A percentile compares a stretch with the other conserved stretches of the same genome.
Conservation (phyloP, 2,113 vertebrate species). For the Protobothrops mucrosquamatus region DNA sequence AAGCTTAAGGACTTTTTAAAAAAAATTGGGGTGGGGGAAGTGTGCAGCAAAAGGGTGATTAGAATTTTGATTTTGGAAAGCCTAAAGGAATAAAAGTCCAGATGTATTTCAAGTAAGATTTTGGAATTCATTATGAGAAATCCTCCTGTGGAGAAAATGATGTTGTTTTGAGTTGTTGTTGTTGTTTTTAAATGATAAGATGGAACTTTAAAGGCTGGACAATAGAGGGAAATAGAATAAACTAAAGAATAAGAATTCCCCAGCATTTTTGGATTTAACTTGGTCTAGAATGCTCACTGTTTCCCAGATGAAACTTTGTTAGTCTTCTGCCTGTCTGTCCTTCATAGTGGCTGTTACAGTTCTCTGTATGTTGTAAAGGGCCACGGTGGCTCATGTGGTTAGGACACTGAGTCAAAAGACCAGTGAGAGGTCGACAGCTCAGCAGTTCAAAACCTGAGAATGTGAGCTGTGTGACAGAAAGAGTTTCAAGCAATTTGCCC, state of each 20-base stretch:
- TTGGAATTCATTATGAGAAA: not conserved
- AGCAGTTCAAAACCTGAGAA: not conserved
- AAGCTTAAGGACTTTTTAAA: not conserved
- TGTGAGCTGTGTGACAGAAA: not conserved
- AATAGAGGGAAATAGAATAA: not conserved
- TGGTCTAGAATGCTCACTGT: not conserved
- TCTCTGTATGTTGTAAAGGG: not conserved
- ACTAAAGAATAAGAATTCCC: not conserved
- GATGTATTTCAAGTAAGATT: not conserved
- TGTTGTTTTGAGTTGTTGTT: not conserved
- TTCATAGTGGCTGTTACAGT: not conserved
- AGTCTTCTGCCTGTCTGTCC: not conserved
- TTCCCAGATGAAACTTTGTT: not conserved
- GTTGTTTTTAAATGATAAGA: not conserved
- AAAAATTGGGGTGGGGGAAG: not conserved
- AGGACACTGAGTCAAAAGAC: not conserved
- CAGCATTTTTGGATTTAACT: not conserved
- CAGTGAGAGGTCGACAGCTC: not conserved
- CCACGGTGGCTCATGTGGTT: not conserved
- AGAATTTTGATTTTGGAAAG: not conserved
- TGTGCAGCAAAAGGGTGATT: not conserved
- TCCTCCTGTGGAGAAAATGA: not conserved
- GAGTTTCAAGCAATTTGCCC: not conserved
- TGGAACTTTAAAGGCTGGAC: not conserved
- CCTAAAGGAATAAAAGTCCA: not conserved